Conservation (phyloP, 2,888 invertebrate species). For the Malthinus flaveolus region DNA sequence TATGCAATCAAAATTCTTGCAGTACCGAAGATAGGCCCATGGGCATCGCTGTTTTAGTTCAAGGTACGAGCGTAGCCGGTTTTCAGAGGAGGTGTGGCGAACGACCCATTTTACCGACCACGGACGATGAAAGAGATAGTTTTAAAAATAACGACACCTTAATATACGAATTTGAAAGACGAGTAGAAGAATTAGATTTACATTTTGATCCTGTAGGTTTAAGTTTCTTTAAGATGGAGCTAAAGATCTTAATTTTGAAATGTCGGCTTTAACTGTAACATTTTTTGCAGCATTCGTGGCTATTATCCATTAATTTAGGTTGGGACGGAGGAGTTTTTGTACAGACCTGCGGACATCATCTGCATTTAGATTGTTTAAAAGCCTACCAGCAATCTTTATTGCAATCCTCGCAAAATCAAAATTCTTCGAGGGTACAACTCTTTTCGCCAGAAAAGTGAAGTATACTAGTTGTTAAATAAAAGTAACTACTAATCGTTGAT, state of each 20-base stretch:
- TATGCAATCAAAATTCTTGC: constrained; percentile 89
- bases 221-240: not conserved
- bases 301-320: constrained; percentile 76
- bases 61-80: constrained; percentile 87
- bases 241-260: not conserved
- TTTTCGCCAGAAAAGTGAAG: constrained; percentile 63
- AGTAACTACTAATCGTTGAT: constrained; percentile 13
- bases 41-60: constrained; percentile 86
- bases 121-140: constrained; percentile 64
- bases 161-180: constrained; percentile 74
- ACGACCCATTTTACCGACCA: constrained; percentile 64
- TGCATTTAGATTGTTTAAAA: constrained; percentile 92
- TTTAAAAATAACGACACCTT: constrained; percentile 66
- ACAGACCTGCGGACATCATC: constrained; percentile 95
- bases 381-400: constrained; percentile 83
- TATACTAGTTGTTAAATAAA: constrained; percentile 6
- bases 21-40: constrained; percentile 83
- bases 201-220: constrained; percentile 73
- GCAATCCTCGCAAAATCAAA: not conserved
- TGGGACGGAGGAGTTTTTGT: constrained; percentile 93
- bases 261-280: not conserved
- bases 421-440: not conserved
- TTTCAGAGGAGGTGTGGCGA: constrained; percentile 66
- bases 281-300: constrained; percentile 70
- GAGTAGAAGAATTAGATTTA: constrained; percentile 73